Evolutionary conservation across 2,113 vertebrate species (phyloP).

Genomic region (Rhineura floridana): DNA sequence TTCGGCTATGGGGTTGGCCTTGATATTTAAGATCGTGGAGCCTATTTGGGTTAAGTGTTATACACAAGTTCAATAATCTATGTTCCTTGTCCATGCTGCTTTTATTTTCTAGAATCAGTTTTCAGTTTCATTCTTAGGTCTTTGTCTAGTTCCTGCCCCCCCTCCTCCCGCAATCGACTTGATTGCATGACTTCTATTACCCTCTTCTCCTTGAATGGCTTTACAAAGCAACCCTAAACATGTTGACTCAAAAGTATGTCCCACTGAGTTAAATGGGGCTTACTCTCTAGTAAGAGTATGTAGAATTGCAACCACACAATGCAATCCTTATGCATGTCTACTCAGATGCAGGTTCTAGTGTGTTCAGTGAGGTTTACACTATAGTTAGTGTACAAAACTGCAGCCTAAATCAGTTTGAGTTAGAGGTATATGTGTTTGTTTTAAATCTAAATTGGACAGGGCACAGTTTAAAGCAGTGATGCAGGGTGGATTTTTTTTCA

Average conservation of each 20-base stretch:
- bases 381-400: not conserved
- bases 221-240: not conserved
- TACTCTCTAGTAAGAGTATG: too few relatives aligned
- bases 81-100: not conserved
- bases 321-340: too few relatives aligned
- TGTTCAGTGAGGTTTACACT: too few relatives aligned
- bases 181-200: not conserved
- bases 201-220: too few relatives aligned
- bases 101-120: not conserved
- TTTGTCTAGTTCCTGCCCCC: not conserved
- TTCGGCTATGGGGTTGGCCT: not conserved
- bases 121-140: not conserved
- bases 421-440: not conserved
- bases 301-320: too few relatives aligned
- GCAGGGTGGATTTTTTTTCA: too few relatives aligned
- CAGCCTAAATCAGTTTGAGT: rapidly evolving
- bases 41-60: not conserved
- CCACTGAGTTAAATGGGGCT: too few relatives aligned
- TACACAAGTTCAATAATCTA: not conserved
- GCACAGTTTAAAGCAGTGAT: too few relatives aligned
- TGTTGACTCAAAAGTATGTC: too few relatives aligned
- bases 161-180: not conserved
- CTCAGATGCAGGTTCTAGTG: too few relatives aligned
- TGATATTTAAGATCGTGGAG: not conserved
- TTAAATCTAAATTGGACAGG: not conserved